phyloP scores from a whole-genome alignment of 1,140 invertebrate genomes.

The Drosophila tropicalis region DNA sequence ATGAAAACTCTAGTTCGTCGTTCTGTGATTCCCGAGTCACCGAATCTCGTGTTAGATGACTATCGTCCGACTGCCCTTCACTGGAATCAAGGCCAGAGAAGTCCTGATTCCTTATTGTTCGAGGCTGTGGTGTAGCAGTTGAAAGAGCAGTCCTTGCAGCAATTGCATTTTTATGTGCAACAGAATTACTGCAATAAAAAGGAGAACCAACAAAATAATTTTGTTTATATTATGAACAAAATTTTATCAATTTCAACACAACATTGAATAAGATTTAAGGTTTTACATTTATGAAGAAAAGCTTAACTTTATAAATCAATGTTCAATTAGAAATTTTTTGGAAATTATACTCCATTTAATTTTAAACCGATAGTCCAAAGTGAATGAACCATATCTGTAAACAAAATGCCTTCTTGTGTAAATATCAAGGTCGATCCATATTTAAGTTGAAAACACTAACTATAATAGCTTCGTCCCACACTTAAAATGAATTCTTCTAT shows the following conservation, averaged over 20 bases:
- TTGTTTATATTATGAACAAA: not conserved
- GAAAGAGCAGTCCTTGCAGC: not conserved
- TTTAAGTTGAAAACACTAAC: not conserved
- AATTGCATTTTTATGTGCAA: not conserved
- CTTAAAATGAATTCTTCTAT: not conserved
- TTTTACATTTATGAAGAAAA: too few relatives aligned
- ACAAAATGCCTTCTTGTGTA: not conserved
- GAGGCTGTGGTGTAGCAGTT: not conserved
- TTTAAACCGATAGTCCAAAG: too few relatives aligned
- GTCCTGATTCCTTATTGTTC: conserved; percentile 53
- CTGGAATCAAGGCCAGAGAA: conserved; percentile 75
- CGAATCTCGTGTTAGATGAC: conserved; percentile 78
- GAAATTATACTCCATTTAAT: too few relatives aligned
- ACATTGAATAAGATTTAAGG: too few relatives aligned
- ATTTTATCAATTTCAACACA: not conserved
- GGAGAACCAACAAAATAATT: not conserved
- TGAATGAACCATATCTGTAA: not conserved
- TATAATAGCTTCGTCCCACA: conserved; percentile 1
- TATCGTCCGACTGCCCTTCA: conserved; percentile 79
- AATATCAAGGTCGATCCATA: not conserved
- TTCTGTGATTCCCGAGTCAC: conserved; percentile 78
- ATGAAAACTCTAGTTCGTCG: conserved; percentile 75
- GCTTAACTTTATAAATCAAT: too few relatives aligned
- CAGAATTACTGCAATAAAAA: conserved; percentile 8
- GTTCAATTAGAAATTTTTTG: too few relatives aligned